Evolutionary conservation across 2,888 invertebrate species (phyloP), one percentile per base, ranked within the genome.

Genomic region (Rhorus exstirpatorius): DNA sequence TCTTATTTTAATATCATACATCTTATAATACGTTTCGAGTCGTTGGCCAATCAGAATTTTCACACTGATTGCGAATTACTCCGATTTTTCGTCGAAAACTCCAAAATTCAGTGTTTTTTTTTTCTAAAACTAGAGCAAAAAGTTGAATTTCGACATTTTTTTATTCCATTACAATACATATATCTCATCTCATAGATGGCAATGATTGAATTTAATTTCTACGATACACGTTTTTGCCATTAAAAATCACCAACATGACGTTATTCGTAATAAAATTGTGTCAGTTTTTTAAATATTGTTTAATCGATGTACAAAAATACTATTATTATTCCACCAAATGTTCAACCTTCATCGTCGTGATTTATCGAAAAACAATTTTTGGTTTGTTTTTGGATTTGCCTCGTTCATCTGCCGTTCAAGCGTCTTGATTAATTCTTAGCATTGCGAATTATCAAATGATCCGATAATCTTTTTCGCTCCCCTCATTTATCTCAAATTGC

Each of bases 351-450:
- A 14, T 61, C 63, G 24, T 21, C 10, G 24, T 4, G 44, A 24
- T 24, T 44, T 17, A 63, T n/a, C 24, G 44, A 44, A 24, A 44
- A 63, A 26, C 7, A 10, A 38, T 63, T 41, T 41, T 44, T 63
- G 41, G n/a, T n/a, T n/a, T n/a, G n/a, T n/a, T n/a, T n/a, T 41
- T 24, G 61, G 41, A 14, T 8, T 44, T 14, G 38, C 44, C 44
- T 38, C 38, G 17, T 44, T 17, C 8, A 1, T 38, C 24, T 38
- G 17, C 38, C 0, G 2, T 31, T 2, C 31, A 31, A 31, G 31
- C 2, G 6, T 35, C 10, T 58, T 10, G n/a, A 19, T 58, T 60
- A 31, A 35, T n/a, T 14, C 0, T 3, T 24, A 7, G 44, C 8
- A 24, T 63, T 24, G 24, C n/a, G 4, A 21, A 12, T 19, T 10